These are phyloP conservation scores for Leptogaster cylindrica DNA, from an alignment of 2,888 invertebrate species.

Conservation along the genomic window DNA sequence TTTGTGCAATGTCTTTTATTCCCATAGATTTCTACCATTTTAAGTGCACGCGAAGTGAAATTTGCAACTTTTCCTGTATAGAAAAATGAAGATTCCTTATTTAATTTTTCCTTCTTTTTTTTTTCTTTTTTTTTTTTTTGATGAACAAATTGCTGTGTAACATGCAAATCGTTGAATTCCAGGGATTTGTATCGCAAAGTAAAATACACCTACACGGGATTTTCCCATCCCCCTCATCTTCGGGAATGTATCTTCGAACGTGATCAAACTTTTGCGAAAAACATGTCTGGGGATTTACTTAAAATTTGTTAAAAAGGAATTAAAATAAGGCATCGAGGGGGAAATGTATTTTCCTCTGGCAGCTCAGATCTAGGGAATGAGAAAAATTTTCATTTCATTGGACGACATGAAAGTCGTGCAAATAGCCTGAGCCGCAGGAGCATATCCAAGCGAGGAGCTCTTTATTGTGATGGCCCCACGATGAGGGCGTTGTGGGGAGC, in stretches of 20 bases:
- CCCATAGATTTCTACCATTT: constrained; percentile 4
- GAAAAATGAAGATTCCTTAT: neutral
- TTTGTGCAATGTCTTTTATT: neutral
- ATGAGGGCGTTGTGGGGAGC: neutral
- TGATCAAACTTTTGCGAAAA: constrained; percentile 32
- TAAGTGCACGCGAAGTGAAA: constrained; percentile 18
- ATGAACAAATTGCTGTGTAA: constrained; percentile 38
- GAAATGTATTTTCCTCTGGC: constrained; percentile 16
- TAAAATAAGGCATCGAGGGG: constrained; percentile 2
- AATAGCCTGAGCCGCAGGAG: constrained; percentile 13
- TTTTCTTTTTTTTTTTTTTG: no score
- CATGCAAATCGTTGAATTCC: constrained; percentile 37
- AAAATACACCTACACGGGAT: constrained; percentile 13
- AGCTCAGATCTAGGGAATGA: constrained; percentile 31
- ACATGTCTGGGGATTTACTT: constrained; percentile 30
- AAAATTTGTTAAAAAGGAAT: constrained; percentile 33
- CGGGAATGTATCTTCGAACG: constrained; percentile 24
- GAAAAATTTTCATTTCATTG: constrained; percentile 40
- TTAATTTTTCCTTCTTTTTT: no score
- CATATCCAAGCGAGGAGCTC: constrained; percentile 17
- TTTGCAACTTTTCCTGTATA: neutral
- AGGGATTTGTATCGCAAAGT: constrained; percentile 33
- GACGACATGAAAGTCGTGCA: constrained; percentile 40
- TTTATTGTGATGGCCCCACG: constrained; percentile 6
- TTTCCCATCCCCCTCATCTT: constrained; percentile 23